Conservation (phyloP, 2,888 invertebrate genomes). For the Epinotia demarniana region DNA sequence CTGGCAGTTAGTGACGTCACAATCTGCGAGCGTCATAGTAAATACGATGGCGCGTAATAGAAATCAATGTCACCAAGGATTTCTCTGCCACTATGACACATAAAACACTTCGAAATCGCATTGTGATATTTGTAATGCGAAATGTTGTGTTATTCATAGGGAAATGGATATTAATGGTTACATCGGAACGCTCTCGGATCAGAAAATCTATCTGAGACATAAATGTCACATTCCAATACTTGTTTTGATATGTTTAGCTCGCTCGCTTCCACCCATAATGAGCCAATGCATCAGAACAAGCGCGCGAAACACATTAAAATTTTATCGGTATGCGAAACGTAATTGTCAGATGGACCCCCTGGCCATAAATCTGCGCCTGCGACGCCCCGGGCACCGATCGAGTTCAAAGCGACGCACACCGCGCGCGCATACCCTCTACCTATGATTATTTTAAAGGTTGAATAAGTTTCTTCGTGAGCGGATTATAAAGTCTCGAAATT, state of each 20-base stretch:
- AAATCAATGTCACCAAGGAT: background rate
- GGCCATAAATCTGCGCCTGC: conserved; percentile 40
- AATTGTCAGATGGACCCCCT: background rate
- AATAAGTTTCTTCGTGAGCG: conserved; percentile 29
- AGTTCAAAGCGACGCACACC: conserved; percentile 38
- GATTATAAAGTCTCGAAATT: conserved; percentile 24
- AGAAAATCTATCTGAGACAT: background rate
- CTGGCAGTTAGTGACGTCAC: too few relatives aligned
- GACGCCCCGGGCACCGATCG: conserved; percentile 44
- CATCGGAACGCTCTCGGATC: conserved; percentile 44
- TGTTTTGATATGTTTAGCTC: background rate
- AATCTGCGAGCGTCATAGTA: too few relatives aligned
- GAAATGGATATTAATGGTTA: conserved; percentile 43
- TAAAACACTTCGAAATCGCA: conserved; percentile 41
- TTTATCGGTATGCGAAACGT: background rate
- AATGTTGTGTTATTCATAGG: conserved; percentile 43
- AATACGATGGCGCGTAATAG: too few relatives aligned
- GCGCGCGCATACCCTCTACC: conserved; percentile 8
- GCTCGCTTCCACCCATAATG: background rate
- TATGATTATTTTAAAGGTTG: conserved; percentile 30
- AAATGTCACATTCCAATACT: background rate
- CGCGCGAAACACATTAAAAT: background rate
- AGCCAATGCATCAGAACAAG: background rate
- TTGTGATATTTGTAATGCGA: conserved; percentile 21
- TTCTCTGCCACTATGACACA: background rate